Evolutionary conservation across 2,113 vertebrate genomes (phyloP), one percentile per base, ranked within the genome.

Genomic region (Pelodiscus sinensis): DNA sequence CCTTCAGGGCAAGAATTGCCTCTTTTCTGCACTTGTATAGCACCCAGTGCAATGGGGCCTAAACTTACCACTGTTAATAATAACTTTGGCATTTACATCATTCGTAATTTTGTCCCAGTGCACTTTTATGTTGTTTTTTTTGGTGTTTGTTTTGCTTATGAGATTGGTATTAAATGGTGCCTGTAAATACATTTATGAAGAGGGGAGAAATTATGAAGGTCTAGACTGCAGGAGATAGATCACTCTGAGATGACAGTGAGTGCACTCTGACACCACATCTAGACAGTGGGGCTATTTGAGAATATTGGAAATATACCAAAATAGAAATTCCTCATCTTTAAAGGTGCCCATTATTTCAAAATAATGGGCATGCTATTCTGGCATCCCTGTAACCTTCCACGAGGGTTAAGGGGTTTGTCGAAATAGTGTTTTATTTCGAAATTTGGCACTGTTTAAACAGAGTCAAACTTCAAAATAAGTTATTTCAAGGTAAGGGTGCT

Each of bases 41-140:
- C 58, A 29, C 25, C 58, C 58, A 83, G 25, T 77, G 54, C 25
- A 1, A 0, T 1, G 0, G 82, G 60, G 88, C 19, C 0, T 0
- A 19, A 75, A 93, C 35, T 6, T 0, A 79, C 91, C 83, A 65
- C 8, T 18, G 9, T 5, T 6, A 0, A 9, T 52, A 56, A 3
- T 22, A 29, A 68, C 25, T 85, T 62, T 50, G 65, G 25, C n/a
- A 52, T 60, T 4, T 89, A 58, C 29, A 82, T 19, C 81, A 88
- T 27, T 54, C 35, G 75, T 56, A 81, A 84, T 71, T 9, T 27
- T 1, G 0, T 29, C 13, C 18, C 73, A 12, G 4, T 60, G 12
- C 38, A 0, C 0, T 55, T 85, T 24, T 35, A 60, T 65, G 5
- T 56, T 80, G 78, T 4, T 29, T 9, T 31, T 31, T 44, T 73